Conservation (phyloP, 2,888 invertebrate genomes). For the Sceliomorpha sp. region DNA sequence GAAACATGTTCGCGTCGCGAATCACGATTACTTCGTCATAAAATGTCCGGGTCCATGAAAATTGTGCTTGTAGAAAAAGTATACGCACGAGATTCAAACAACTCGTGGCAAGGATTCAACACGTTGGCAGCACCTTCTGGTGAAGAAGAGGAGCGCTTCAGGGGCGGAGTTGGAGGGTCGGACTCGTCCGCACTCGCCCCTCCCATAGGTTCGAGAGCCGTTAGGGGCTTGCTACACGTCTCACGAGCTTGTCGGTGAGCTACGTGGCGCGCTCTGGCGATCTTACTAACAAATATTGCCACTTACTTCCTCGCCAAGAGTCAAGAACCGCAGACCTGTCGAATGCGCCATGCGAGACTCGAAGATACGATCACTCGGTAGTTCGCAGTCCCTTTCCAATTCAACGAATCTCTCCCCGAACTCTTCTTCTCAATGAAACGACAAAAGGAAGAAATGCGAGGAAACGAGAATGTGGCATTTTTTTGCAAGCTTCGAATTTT, state of each 20-base stretch:
- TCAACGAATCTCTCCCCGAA: too few species aligned
- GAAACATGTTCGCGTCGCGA: constrained; percentile 18
- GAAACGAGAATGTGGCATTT: too few species aligned
- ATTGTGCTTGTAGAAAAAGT: constrained; percentile 49
- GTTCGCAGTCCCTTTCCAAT: constrained; percentile 31
- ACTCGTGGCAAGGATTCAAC: constrained; percentile 52
- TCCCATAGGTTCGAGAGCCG: constrained; percentile 73
- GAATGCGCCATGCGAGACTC: constrained; percentile 24
- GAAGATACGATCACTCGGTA: neutral
- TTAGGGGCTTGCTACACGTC: constrained; percentile 67
- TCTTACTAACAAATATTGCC: constrained; percentile 42
- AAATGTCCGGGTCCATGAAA: constrained; percentile 51
- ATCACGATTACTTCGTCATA: constrained; percentile 38
- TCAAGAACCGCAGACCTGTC: constrained; percentile 59
- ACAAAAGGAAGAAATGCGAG: too few species aligned
- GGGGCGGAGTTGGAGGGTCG: constrained; percentile 78
- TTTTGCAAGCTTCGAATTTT: too few species aligned
- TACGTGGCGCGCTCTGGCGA: constrained; percentile 68
- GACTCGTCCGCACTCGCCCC: constrained; percentile 72
- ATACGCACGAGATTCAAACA: constrained; percentile 47
- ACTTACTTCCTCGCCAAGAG: constrained; percentile 61
- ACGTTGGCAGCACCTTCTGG: constrained; percentile 57
- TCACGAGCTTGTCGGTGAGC: constrained; percentile 64
- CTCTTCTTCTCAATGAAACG: too few species aligned
- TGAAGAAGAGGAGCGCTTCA: constrained; percentile 57